These are phyloP conservation scores for Ramazzottius varieornatus DNA, from an alignment of 2,888 invertebrate species.

Conservation along the genomic window DNA sequence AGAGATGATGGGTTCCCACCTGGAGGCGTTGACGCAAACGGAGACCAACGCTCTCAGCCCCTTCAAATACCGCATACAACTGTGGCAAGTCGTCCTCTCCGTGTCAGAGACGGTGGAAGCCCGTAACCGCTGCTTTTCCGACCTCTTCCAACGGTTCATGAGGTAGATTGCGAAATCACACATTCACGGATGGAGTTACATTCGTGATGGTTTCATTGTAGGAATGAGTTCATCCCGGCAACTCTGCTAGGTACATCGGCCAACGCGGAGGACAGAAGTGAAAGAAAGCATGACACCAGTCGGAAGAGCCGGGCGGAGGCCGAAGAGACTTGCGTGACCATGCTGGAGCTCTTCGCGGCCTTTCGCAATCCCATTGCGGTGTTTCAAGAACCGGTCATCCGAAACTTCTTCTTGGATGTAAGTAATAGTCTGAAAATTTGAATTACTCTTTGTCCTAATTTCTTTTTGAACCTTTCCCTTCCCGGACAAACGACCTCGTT, in stretches of 20 bases:
- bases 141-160: slow-evolving; percentile 51
- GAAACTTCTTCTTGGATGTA: not conserved
- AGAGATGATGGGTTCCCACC: not conserved
- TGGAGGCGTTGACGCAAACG: not conserved
- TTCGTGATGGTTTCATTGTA: not conserved
- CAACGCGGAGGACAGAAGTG: slow-evolving; percentile 12
- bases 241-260: slow-evolving; percentile 6
- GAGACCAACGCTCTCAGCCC: not conserved
- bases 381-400: not conserved
- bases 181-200: not conserved
- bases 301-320: slow-evolving; percentile 10
- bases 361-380: slow-evolving; percentile 2
- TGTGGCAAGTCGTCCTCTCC: slow-evolving; percentile 50
- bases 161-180: slow-evolving; percentile 28
- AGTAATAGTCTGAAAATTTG: no score
- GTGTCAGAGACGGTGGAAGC: slow-evolving; percentile 49
- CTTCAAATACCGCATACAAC: slow-evolving; percentile 42
- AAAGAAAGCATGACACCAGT: slow-evolving; percentile 10
- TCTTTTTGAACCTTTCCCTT: no score
- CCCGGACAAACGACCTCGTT: no score
- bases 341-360: not conserved
- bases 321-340: not conserved
- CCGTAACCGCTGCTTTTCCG: slow-evolving; percentile 49
- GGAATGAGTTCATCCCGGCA: slow-evolving; percentile 12
- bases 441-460: no score